phyloP scores from a whole-genome alignment of 2,888 invertebrate species.

The Cephalotes varians region DNA sequence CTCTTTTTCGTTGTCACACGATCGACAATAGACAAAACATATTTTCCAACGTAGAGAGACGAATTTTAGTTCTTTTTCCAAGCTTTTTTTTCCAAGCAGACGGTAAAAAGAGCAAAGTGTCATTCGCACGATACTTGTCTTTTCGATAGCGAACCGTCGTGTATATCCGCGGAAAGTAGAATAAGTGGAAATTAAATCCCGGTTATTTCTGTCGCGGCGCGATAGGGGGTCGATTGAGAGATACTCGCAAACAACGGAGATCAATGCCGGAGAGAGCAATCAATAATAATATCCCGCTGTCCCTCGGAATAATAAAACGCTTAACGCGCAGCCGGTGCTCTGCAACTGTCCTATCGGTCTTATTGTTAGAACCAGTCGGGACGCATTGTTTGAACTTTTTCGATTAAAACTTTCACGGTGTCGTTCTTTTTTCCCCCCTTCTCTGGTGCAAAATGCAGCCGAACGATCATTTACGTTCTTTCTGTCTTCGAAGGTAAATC shows the following conservation, averaged over 20 bases:
- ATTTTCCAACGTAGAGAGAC: background rate
- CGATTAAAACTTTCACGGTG: constrained; percentile 81
- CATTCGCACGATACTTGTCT: constrained; percentile 10
- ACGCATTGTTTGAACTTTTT: constrained; percentile 81
- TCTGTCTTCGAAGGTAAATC: constrained; percentile 61
- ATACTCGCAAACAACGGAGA: constrained; percentile 39
- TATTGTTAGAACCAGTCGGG: constrained; percentile 73
- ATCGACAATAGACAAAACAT: constrained; percentile 12
- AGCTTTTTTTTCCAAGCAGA: background rate
- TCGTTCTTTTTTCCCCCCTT: constrained; percentile 44
- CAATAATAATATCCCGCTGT: constrained; percentile 56
- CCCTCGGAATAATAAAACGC: constrained; percentile 65
- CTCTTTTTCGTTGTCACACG: background rate
- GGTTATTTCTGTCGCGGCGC: constrained; percentile 24
- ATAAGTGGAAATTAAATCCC: constrained; percentile 49
- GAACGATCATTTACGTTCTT: constrained; percentile 69
- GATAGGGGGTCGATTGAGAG: constrained; percentile 16
- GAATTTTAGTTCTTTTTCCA: background rate
- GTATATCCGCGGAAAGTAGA: constrained; percentile 31
- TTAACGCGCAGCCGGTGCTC: constrained; percentile 54
- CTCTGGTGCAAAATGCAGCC: constrained; percentile 52
- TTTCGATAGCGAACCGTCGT: constrained; percentile 14
- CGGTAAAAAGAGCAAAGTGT: constrained; percentile 9
- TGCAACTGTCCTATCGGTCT: constrained; percentile 56
- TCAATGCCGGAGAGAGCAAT: constrained; percentile 51